Evolutionary conservation across 2,888 invertebrate genomes (phyloP), one percentile per base, ranked within the genome.

Genomic region (Eumerus sabulonum): DNA sequence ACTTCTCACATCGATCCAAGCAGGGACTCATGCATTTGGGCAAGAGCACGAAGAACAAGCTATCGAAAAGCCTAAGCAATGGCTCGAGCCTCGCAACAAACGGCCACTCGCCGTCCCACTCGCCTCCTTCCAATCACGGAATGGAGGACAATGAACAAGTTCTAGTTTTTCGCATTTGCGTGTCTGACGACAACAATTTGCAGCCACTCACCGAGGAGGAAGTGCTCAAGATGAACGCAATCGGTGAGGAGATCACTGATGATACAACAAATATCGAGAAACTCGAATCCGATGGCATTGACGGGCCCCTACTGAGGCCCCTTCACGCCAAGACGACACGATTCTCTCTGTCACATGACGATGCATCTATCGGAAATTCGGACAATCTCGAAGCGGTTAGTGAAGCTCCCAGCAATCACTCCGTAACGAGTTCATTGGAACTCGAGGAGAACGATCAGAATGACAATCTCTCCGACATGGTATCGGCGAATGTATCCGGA

Each of bases 391-490:
- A 98, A 89, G 98, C 96, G 0, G 96, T 98, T 19, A 98, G 97
- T 1, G 98, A 98, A 88, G 98, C 97, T 0, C 97, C 98, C 0
- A 97, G 97, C 64, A 97, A 97, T 89, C 97, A 97, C 89, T 97
- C 97, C 83, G 97, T 97, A 60, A 96, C 96, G 4, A 97, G 97
- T 68, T 95, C 95, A 47, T 90, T 97, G 47, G 97, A 97, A 85
- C 90, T 97, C 67, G 96, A 96, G 87, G 93, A 94, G 86, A 96
- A 96, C 85, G 95, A 96, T 86, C 95, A 96, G 89, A 92, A 92
- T 85, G 98, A 98, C 87, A 98, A 98, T 90, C 91, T 99, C 17
- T 98, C 98, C 0, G 99, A 99, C 86, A 98, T 98, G 97, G 95
- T 98, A 0, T 98, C 97, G 0, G 98, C 98, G 0, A 98, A 98